These are phyloP conservation scores for Anabacerthia variegaticeps DNA, from an alignment of 2,797 vertebrate species.

Conservation along the genomic window DNA sequence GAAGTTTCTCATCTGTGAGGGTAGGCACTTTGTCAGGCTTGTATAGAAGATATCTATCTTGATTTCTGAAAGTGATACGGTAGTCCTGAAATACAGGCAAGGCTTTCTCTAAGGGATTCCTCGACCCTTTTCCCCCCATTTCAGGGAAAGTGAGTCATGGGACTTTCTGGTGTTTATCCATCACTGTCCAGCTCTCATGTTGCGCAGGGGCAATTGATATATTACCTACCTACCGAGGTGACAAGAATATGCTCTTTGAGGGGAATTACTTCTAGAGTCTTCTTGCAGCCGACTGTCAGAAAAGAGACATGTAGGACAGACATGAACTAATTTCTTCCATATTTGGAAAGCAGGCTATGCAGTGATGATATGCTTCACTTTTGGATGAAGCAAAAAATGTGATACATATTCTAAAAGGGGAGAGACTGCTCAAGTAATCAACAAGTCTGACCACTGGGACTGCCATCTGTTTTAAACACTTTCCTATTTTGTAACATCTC, in stretches of 20 bases:
- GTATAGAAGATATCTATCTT: not conserved
- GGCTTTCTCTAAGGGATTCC: not conserved
- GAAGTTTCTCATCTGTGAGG: not conserved
- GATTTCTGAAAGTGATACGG: not conserved
- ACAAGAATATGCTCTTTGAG: not conserved
- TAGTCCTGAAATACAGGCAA: accelerated
- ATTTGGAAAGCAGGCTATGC: not conserved
- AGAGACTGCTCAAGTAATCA: not conserved
- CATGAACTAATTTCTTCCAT: not conserved
- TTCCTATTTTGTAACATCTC: not conserved
- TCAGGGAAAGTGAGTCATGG: not conserved
- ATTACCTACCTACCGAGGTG: not conserved
- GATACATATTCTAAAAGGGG: not conserved
- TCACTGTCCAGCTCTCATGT: not conserved
- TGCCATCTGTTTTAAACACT: not conserved
- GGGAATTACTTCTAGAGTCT: not conserved
- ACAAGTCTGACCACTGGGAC: not conserved
- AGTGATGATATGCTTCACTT: not conserved
- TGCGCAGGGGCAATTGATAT: not conserved
- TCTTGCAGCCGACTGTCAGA: not conserved
- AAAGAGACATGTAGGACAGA: not conserved
- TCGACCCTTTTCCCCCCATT: not conserved
- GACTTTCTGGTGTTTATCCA: not conserved
- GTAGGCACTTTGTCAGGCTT: not conserved
- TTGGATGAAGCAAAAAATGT: not conserved